These are phyloP conservation scores for Geotrypetes seraphini DNA, from an alignment of 2,797 vertebrate genomes.

Conservation along the genomic window DNA sequence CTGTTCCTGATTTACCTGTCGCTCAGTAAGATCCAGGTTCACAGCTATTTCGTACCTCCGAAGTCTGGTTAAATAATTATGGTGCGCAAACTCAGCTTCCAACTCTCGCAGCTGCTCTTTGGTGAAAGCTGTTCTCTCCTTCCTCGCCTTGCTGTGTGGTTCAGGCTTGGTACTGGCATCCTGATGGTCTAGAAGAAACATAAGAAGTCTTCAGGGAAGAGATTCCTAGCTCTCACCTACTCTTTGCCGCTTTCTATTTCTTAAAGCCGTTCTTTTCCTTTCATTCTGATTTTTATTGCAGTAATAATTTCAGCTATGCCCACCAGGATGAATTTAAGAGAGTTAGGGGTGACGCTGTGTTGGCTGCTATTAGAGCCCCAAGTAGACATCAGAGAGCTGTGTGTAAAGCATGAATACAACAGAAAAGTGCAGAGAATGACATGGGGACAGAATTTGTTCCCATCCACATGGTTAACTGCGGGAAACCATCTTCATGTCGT, in stretches of 20 bases:
- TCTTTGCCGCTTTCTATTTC: background rate
- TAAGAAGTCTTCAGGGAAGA: too few species aligned
- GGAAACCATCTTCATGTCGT: too few species aligned
- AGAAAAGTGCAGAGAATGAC: too few species aligned
- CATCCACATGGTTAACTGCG: too few species aligned
- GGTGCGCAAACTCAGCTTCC: constrained; percentile 92
- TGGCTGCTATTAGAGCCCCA: too few species aligned
- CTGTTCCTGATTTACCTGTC: constrained; percentile 68
- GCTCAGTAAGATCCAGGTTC: constrained; percentile 93
- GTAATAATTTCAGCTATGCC: too few species aligned
- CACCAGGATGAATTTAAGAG: too few species aligned
- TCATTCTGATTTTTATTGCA: background rate
- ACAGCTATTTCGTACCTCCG: constrained; percentile 95
- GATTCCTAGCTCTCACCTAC: too few species aligned
- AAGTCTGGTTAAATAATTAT: constrained; percentile 95
- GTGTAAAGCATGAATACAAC: too few species aligned
- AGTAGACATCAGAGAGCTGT: too few species aligned
- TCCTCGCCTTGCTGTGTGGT: constrained; percentile 75
- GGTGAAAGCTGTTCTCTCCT: constrained; percentile 92
- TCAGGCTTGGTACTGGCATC: constrained; percentile 64
- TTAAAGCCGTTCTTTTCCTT: background rate
- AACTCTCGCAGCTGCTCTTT: constrained; percentile 92
- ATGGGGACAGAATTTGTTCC: too few species aligned
- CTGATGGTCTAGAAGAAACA: constrained; percentile 61
- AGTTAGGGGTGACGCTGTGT: too few species aligned